phyloP scores from a whole-genome alignment of 2,888 invertebrate species.

The Meganola albula region DNA sequence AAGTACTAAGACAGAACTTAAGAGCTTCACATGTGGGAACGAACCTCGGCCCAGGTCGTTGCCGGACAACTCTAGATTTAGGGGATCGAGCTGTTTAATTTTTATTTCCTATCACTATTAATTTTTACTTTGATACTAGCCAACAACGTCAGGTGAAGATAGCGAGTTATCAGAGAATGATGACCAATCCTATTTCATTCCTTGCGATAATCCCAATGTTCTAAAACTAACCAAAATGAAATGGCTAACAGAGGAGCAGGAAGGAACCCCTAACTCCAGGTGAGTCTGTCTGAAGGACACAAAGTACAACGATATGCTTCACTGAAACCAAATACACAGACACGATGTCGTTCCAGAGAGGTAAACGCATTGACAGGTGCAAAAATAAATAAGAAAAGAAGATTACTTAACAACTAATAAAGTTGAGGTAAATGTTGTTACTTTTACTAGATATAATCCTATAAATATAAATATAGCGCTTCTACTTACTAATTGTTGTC shows the following conservation, averaged over 20 bases:
- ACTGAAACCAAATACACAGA: constrained; percentile 27
- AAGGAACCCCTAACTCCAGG: constrained; percentile 54
- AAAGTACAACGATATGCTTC: constrained; percentile 1
- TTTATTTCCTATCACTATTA: too few species aligned
- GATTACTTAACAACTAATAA: too few species aligned
- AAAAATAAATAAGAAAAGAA: constrained; percentile 35
- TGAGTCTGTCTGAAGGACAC: constrained; percentile 24
- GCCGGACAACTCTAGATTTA: too few species aligned
- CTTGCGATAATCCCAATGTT: constrained; percentile 43
- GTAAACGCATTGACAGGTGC: constrained; percentile 64
- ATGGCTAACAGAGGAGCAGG: constrained; percentile 57
- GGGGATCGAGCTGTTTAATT: too few species aligned
- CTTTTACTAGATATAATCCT: too few species aligned
- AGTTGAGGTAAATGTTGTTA: too few species aligned
- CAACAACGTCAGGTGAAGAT: constrained; percentile 30
- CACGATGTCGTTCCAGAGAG: constrained; percentile 58
- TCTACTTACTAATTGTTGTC: too few species aligned
- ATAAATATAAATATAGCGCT: too few species aligned
- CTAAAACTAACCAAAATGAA: constrained; percentile 63
- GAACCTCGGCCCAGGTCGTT: too few species aligned
- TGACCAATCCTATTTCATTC: constrained; percentile 15
- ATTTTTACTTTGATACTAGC: constrained; percentile 26
- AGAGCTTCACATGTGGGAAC: too few species aligned
- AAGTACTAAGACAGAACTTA: too few species aligned
- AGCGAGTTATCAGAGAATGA: constrained; percentile 32